Base-by-base conservation (phyloP, 2,888 invertebrate species). In the Heliconius charithonia region DNA sequence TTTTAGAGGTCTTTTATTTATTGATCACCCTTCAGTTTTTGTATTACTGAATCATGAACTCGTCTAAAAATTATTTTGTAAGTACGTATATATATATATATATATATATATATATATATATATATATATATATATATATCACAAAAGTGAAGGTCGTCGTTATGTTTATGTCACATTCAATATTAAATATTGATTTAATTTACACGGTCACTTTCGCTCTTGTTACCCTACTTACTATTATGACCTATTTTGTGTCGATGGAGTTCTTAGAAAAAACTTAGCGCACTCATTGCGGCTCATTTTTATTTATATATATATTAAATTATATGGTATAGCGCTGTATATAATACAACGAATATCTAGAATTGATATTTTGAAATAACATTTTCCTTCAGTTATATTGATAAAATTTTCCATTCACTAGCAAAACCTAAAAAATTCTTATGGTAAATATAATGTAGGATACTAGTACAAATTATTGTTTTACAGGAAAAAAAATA, bases 1-100 rank as follows among this genome's bases (percentile, higher is more conserved):
- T 83, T 85, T 83, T 81, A 84, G 84, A 65, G 79, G 78, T 83
- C 86, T 9, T 0, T 32, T 91, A 91, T 91, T 90, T 91, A 91
- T 91, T 90, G 91, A 91, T 92, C 91, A 90, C 27, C 12, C 67
- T 72, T 75, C 78, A 80, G 75, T 78, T 67, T 74, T 45, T 27
- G 6, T 45, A 7, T 32, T 32, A 32, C 9, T 32, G 32, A 32
- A 59, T 67, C 66, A 71, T 22, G 41, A 75, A 12, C 32, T 27
- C 27, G 45, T 45, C 2, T 66, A 63, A 78, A 63, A 72, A 75
- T 67, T 73, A 25, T 71, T 67, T 71, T 51, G 6, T 51, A 41
- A 32, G 32, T 32, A 32, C 9, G 9, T 41, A 32, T 73, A 29
- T 29, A 1, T 29, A 29, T 29, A 1, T 29, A 29, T 29, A 29